phyloP scores from a whole-genome alignment of 2,113 vertebrate genomes.

The Actenoides hombroni region DNA sequence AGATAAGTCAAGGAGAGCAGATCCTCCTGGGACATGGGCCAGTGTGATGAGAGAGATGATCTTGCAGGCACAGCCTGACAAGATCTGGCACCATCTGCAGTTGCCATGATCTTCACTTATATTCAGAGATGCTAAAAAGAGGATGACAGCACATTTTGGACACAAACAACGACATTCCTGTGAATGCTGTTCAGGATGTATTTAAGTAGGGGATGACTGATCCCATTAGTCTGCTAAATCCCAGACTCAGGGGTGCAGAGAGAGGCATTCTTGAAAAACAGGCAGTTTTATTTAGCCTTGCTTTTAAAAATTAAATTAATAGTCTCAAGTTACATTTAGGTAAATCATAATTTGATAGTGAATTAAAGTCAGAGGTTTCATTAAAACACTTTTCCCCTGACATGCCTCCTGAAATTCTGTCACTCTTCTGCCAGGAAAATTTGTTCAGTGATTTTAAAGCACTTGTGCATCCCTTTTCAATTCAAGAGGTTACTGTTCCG shows the following conservation, averaged over 20 bases:
- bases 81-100: background rate
- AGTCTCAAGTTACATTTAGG: background rate
- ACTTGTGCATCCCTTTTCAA: background rate
- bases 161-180: constrained; percentile 21
- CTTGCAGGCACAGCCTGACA: background rate
- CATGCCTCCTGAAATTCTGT: background rate
- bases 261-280: background rate
- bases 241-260: constrained; percentile 1
- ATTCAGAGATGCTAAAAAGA: background rate
- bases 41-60: rapidly evolving
- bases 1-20: background rate
- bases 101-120: background rate
- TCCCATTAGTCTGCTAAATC: constrained; percentile 59
- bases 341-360: background rate
- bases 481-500: background rate
- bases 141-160: background rate
- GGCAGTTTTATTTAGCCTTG: background rate
- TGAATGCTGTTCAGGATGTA: constrained; percentile 42
- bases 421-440: background rate
- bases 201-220: constrained; percentile 64
- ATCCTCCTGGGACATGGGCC: background rate
- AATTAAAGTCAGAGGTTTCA: background rate
- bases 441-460: background rate
- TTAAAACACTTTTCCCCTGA: background rate
- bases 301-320: background rate